Evolutionary conservation across 2,113 vertebrate genomes (phyloP).

Genomic region (Lota lota): DNA sequence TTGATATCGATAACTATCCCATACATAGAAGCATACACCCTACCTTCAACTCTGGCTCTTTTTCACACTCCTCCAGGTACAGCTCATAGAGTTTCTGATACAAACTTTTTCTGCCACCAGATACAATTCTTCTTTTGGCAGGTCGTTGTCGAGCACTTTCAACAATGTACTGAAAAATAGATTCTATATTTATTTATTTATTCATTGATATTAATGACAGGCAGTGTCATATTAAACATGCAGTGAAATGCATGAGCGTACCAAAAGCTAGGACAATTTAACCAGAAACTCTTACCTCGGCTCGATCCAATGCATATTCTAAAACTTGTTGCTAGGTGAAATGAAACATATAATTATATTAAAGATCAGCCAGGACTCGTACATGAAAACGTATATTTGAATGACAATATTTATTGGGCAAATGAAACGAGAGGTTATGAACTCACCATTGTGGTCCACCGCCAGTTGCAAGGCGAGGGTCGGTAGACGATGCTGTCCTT

Average conservation of each 20-base stretch:
- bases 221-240: background rate
- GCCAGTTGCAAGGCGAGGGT: slow-evolving; percentile 69
- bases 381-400: background rate
- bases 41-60: slow-evolving; percentile 98
- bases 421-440: background rate
- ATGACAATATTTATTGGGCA: background rate
- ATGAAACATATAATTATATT: slow-evolving; percentile 8
- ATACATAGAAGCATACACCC: slow-evolving; percentile 13
- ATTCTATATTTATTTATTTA: slow-evolving; percentile 9
- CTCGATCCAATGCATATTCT: slow-evolving; percentile 97
- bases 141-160: slow-evolving; percentile 97
- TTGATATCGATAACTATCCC: too few species aligned
- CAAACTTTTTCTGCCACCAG: slow-evolving; percentile 91
- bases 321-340: slow-evolving; percentile 89
- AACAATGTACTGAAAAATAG: slow-evolving; percentile 87
- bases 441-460: slow-evolving; percentile 77
- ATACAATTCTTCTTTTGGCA: slow-evolving; percentile 87
- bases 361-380: background rate
- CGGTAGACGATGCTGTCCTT: slow-evolving; percentile 73
- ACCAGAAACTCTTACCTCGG: slow-evolving; percentile 81
- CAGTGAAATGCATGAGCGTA: too few species aligned
- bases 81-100: slow-evolving; percentile 99
- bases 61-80: slow-evolving; percentile 98
- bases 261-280: background rate
- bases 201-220: background rate